A percentile compares a stretch with the other conserved stretches of the same genome.
phyloP scores from a whole-genome alignment of 2,888 invertebrate genomes.

The Euclidia mi region DNA sequence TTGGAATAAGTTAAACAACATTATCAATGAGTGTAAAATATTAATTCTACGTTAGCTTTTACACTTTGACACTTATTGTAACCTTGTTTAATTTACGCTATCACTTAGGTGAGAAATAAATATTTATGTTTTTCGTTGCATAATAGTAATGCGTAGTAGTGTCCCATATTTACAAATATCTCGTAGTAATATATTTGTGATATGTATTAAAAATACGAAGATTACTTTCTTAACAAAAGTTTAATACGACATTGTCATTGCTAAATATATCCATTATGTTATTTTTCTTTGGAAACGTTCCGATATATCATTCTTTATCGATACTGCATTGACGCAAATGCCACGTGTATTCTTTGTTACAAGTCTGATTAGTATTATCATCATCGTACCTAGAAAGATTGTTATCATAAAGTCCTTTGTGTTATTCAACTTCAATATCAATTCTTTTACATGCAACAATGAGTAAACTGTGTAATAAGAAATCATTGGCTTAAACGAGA shows the following conservation, averaged over 20 bases:
- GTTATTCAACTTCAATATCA: too few species aligned
- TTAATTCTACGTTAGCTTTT: constrained; percentile 6
- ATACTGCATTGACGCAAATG: constrained; percentile 25
- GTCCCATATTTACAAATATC: too few species aligned
- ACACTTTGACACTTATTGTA: constrained; percentile 1
- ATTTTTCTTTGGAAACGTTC: constrained; percentile 27
- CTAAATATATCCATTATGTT: constrained; percentile 52
- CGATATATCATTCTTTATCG: constrained; percentile 26
- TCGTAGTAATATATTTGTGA: too few species aligned
- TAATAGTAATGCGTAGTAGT: neutral
- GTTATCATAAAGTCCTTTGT: too few species aligned
- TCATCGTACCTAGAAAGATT: neutral
- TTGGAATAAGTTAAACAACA: neutral
- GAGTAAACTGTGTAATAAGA: too few species aligned
- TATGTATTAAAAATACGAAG: too few species aligned
- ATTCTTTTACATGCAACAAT: too few species aligned
- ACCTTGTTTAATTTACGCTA: constrained; percentile 2
- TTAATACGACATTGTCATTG: constrained; percentile 36
- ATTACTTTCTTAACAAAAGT: neutral
- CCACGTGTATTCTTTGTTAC: neutral
- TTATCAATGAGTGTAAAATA: neutral
- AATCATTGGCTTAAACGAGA: too few species aligned
- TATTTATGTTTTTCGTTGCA: neutral
- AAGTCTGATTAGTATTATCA: constrained; percentile 3
- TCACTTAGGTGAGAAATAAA: neutral